These are phyloP conservation scores for Mobula hypostoma DNA, from an alignment of 2,113 vertebrate species.

Conservation along the genomic window DNA sequence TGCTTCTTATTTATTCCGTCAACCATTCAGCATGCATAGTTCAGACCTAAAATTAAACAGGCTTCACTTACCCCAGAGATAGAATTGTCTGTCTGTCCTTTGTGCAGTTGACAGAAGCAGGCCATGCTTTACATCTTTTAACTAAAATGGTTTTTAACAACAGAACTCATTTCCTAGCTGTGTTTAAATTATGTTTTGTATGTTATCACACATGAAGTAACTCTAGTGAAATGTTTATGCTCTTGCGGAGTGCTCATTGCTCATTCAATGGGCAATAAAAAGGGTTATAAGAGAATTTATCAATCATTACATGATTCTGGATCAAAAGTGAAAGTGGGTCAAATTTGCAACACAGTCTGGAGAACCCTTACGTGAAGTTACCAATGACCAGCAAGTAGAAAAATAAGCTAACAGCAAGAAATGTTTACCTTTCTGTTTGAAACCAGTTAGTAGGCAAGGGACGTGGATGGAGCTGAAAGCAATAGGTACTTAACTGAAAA, in stretches of 20 bases:
- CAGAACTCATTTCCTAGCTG: background rate
- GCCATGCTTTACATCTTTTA: background rate
- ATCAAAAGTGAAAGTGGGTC: background rate
- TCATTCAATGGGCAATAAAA: background rate
- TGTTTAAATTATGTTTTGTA: background rate
- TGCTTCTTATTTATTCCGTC: background rate
- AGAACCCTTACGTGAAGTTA: background rate
- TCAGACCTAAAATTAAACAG: slow-evolving; percentile 2
- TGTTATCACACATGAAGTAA: background rate
- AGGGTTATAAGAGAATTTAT: background rate
- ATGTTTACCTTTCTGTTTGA: background rate
- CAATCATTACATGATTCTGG: background rate
- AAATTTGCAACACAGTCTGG: background rate
- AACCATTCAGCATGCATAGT: background rate
- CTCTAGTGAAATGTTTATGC: background rate
- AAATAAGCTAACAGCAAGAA: background rate
- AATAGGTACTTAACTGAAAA: background rate
- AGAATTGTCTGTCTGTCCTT: background rate
- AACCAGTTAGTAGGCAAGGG: background rate
- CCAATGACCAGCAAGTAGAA: background rate
- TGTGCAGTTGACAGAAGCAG: slow-evolving; percentile 24
- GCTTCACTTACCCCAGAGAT: background rate
- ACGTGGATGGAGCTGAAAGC: background rate
- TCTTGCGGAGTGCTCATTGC: background rate
- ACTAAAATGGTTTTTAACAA: background rate